These are phyloP conservation scores for Erythrocebus patas DNA, from an alignment of 2,113 vertebrate genomes.

Conservation along the genomic window DNA sequence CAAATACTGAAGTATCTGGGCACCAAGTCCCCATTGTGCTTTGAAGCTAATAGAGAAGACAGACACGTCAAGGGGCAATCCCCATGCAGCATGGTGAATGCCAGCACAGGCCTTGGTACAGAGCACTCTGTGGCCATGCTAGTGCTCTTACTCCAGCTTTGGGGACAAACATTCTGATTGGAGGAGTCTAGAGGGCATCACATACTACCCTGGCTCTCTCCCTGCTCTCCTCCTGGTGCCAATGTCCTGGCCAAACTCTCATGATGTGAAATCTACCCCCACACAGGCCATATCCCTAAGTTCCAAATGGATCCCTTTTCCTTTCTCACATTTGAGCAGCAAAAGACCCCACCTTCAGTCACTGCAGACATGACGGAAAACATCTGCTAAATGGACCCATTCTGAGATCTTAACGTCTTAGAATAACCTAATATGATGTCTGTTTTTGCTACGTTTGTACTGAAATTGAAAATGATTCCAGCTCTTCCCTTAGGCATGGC, in stretches of 20 bases:
- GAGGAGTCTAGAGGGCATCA: not conserved
- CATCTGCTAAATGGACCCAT: not conserved
- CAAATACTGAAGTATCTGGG: not conserved
- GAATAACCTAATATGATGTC: not conserved
- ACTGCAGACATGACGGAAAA: not conserved
- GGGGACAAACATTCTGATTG: not conserved
- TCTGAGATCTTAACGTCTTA: not conserved
- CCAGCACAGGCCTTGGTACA: not conserved
- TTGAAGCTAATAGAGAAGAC: not conserved
- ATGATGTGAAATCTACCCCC: fast-evolving
- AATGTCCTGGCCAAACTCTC: fast-evolving
- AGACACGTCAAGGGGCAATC: fast-evolving
- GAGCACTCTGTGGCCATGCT: not conserved
- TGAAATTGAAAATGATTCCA: not conserved
- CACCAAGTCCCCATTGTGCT: not conserved
- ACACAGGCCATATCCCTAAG: not conserved
- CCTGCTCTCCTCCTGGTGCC: too few relatives aligned
- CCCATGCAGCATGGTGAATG: fast-evolving
- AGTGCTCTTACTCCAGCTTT: not conserved
- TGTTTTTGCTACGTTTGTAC: not conserved
- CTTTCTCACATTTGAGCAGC: fast-evolving
- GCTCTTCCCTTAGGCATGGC: not conserved
- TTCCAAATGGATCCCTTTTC: not conserved
- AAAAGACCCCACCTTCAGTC: not conserved
- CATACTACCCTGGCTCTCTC: not conserved